phyloP scores from a whole-genome alignment of 2,113 vertebrate genomes.

The Micronisus gabar region DNA sequence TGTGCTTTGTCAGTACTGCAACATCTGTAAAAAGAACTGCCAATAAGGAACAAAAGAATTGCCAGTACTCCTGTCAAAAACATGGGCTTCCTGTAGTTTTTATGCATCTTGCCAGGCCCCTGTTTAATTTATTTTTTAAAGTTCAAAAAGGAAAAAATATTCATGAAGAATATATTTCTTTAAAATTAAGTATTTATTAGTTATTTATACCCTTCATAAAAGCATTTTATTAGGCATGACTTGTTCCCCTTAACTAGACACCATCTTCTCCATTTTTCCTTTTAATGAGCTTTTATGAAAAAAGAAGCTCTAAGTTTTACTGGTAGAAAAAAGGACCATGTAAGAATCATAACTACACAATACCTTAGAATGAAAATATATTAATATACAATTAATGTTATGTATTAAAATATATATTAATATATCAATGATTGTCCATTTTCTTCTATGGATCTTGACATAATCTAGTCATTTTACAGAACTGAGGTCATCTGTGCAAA shows the following conservation, averaged over 20 bases:
- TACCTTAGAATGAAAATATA: background rate
- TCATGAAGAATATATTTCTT: background rate
- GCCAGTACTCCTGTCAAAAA: background rate
- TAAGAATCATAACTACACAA: background rate
- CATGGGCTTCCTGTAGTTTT: background rate
- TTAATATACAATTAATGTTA: no score
- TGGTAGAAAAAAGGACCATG: background rate
- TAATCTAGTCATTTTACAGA: background rate
- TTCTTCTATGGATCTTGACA: background rate
- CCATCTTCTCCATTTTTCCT: background rate
- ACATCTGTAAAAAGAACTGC: background rate
- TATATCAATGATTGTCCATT: background rate
- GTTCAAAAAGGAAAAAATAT: background rate
- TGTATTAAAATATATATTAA: background rate
- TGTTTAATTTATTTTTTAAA: background rate
- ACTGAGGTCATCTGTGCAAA: background rate
- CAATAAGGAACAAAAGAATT: background rate
- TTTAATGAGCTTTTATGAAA: background rate
- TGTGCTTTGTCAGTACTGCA: background rate
- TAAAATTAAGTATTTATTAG: background rate
- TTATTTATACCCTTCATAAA: background rate
- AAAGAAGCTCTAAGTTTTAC: background rate
- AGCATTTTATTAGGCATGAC: background rate
- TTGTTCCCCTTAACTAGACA: background rate
- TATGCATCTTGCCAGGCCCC: background rate